phyloP scores from a whole-genome alignment of 2,113 vertebrate species.

The Centropus unirufus region DNA sequence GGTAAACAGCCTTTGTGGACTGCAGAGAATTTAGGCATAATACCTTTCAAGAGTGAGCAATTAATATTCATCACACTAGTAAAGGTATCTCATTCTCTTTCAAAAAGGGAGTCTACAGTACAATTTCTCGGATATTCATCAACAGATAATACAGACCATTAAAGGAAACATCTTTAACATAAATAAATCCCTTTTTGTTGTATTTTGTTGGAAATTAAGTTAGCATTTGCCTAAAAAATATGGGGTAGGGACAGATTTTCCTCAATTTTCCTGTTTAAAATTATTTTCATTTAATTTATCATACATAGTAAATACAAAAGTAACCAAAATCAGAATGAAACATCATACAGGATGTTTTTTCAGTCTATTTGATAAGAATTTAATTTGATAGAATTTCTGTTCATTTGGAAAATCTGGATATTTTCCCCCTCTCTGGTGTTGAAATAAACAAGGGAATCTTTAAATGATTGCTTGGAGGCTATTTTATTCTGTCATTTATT shows the following conservation, averaged over 20 bases:
- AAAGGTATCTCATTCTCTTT: not conserved
- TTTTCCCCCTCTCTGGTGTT: not conserved
- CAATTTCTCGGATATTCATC: not conserved
- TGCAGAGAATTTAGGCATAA: not conserved
- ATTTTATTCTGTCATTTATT: not conserved
- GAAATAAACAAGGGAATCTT: not conserved
- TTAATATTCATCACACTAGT: not conserved
- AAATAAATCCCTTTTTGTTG: not conserved
- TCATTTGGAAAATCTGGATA: not conserved
- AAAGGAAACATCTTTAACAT: not conserved
- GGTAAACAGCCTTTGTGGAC: not conserved
- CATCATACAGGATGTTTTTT: accelerated
- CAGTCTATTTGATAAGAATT: not conserved
- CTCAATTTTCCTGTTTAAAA: not conserved
- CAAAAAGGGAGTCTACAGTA: not conserved
- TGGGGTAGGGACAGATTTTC: not conserved
- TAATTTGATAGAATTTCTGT: not conserved
- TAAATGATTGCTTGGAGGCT: not conserved
- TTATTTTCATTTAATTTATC: not conserved
- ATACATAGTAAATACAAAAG: not conserved
- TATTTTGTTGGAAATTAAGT: not conserved
- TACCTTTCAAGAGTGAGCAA: not conserved
- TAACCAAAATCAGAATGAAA: not conserved
- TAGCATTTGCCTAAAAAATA: not conserved
- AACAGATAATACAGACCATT: not conserved